Conservation (phyloP, 2,797 vertebrate genomes). For the Diglossa cyanea region DNA sequence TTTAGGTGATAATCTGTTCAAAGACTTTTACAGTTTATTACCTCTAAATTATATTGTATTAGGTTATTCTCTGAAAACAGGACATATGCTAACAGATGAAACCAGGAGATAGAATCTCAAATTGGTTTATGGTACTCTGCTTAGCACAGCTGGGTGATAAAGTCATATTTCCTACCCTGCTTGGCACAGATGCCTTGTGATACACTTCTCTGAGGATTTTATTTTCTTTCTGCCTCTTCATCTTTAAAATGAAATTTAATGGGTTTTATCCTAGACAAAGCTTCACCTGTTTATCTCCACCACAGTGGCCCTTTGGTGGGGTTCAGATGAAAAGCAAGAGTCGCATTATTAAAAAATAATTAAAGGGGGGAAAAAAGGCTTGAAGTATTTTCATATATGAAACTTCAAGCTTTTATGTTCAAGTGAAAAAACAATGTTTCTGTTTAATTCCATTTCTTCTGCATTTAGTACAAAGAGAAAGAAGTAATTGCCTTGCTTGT, state of each 20-base stretch:
- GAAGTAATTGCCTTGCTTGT: constrained; percentile 9
- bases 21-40: constrained; percentile 27
- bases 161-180: constrained; percentile 9
- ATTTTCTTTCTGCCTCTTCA: not conserved
- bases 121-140: not conserved
- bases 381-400: not conserved
- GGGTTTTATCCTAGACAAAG: not conserved
- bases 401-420: not conserved
- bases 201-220: not conserved
- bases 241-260: not conserved
- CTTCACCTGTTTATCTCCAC: not conserved
- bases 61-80: constrained; percentile 1
- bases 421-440: not conserved
- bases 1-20: not conserved
- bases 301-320: not conserved
- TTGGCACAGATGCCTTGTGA: not conserved
- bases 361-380: rapidly evolving
- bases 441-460: constrained; percentile 15
- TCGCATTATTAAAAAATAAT: not conserved
- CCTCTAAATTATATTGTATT: not conserved
- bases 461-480: not conserved
- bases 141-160: not conserved
- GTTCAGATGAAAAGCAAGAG: not conserved
- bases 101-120: not conserved
- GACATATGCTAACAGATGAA: constrained; percentile 15